Conservation (phyloP, 1,140 invertebrate species). For the Venustaconcha ellipsiformis region DNA sequence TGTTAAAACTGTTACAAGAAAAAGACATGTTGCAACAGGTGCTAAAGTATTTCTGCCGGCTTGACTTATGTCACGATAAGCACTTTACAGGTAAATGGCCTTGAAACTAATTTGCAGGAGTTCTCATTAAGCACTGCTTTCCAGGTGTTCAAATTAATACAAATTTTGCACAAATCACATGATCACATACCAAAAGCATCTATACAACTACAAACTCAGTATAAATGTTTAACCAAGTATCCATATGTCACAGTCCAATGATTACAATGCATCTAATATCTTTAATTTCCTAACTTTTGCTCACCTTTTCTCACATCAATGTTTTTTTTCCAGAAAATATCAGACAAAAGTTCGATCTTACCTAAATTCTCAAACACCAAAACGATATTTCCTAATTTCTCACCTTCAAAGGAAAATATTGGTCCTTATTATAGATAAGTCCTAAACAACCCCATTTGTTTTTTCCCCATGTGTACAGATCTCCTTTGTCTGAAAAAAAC, state of each 20-base stretch:
- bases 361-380: neutral
- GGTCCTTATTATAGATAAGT: constrained; percentile 81
- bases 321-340: neutral
- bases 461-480: constrained; percentile 91
- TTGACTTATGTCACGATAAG: no score
- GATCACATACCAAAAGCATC: no score
- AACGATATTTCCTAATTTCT: constrained; percentile 13
- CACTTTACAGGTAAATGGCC: no score
- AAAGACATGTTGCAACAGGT: no score
- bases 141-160: no score
- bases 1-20: no score
- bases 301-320: neutral
- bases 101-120: no score
- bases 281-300: neutral
- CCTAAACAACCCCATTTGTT: constrained; percentile 88
- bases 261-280: neutral
- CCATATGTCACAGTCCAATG: neutral
- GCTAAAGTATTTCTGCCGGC: no score
- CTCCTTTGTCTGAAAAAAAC: constrained; percentile 71
- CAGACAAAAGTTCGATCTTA: neutral
- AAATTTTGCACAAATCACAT: no score
- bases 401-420: constrained; percentile 90
- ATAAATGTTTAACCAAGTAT: no score
- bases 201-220: no score
- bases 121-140: no score